Evolutionary conservation across 2,113 vertebrate species (phyloP), one percentile per base, ranked within the genome.

Genomic region (Eurystomus gularis): DNA sequence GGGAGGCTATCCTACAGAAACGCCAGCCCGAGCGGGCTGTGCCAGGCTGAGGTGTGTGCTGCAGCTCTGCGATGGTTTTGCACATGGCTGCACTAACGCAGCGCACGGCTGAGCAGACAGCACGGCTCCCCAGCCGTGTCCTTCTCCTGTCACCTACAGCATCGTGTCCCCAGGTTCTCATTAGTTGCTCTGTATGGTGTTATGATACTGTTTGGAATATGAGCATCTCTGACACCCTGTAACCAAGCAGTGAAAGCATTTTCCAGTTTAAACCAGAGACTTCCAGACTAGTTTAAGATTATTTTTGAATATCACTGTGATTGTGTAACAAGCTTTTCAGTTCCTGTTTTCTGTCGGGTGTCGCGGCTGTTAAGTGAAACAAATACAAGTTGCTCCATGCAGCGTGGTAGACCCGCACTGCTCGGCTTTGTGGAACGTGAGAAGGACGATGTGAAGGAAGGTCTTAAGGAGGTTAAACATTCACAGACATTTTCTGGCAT

Each of bases 1-100:
- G 40, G 1, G 44, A 40, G 33, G 51, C 31, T 31, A 4, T 61
- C 52, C 1, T 0, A 5, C 19, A 3, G 37, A 39, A 35, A n/a
- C 2, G 37, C 20, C 10, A 5, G 33, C 2, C 3, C 0, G 0
- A 29, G 17, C 8, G 1, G 4, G 20, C 51, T 9, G 48, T 15
- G 85, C 66, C 8, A 0, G 3, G 52, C 71, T 28, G 83, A 62
- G 86, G 46, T 19, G 40, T 37, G 72, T 13, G 11, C 5, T 0
- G 0, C 35, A 42, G 86, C 42, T 82, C 26, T 39, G 20, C 21
- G 60, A n/a, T 37, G 77, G 2, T 31, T 86, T 83, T 55, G 52
- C 51, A 37, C 23, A 1, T 64, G 71, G 61, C 28, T 85, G 73
- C 70, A 29, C n/a, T 37, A 13, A 70, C 0, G 5, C 26, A 28